Evolutionary conservation across 2,888 invertebrate species (phyloP), one percentile per base, ranked within the genome.

Genomic region (Protonemura montana): DNA sequence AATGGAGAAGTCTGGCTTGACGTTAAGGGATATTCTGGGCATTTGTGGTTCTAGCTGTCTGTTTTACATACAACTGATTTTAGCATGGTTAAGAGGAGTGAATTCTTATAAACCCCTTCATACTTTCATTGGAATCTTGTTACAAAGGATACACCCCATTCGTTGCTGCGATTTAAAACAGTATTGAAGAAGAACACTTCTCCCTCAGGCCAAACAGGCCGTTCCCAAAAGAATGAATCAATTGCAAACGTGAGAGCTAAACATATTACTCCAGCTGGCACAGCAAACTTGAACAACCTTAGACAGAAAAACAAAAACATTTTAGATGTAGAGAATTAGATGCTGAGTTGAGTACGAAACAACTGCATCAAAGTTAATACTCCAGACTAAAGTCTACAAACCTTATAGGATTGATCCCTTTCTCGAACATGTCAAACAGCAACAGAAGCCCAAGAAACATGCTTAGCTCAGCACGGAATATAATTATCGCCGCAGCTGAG

Each of bases 171-270:
- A 91, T 99, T 99, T 86, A 97, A 92, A 84, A 99, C 92, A 0
- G 97, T 95, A 91, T 99, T 99, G 92, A 96, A 99, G 95, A 96
- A 98, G 88, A 99, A 94, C 0, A 99, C 99, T 92, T 98, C 97
- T 21, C 97, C 98, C 93, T 99, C 99, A 0, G 99, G 99, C 99
- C 99, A 99, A 29, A 98, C 90, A 82, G 94, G 91, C 85, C 97
- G 93, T 87, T 94, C 94, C 99, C 99, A 99, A 91, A 99, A 98
- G 89, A 97, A 93, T 0, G 99, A 98, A 92, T 99, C 99, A 77
- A 99, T 93, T 7, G 93, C 90, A 77, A 98, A 93, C 0, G 98
- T 97, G 6, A 96, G 90, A 6, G 93, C 93, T 89, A 97, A 91
- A 90, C 95, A 93, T 59, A 93, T 92, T 80, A 95, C 89, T 29